These are phyloP conservation scores for Plagodis pulveraria DNA, from an alignment of 2,888 invertebrate genomes.

Conservation along the genomic window DNA sequence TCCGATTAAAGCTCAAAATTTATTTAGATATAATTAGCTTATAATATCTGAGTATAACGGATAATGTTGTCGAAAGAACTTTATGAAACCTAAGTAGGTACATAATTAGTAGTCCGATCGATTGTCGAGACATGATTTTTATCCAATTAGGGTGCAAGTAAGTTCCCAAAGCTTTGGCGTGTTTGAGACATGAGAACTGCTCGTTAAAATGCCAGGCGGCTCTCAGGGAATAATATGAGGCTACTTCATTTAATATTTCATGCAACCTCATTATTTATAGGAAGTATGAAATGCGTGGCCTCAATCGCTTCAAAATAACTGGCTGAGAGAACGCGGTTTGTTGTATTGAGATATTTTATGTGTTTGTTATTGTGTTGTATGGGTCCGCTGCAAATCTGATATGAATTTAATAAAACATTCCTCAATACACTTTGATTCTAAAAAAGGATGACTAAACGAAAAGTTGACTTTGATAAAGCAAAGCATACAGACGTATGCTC, in stretches of 20 bases:
- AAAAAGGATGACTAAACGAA: no score
- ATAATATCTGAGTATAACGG: neutral
- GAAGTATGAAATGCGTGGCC: conserved; percentile 63
- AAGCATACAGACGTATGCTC: no score
- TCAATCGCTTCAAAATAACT: conserved; percentile 60
- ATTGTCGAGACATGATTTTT: conserved; percentile 48
- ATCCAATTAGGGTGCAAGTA: conserved; percentile 63
- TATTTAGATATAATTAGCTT: neutral
- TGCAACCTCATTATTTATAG: conserved; percentile 65
- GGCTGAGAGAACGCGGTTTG: conserved; percentile 12
- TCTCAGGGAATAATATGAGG: conserved; percentile 55
- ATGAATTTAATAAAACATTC: no score
- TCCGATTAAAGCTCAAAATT: neutral
- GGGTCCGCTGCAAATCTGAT: no score
- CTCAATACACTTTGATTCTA: no score
- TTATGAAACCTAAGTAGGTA: no score
- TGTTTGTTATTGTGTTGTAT: no score
- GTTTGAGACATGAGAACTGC: conserved; percentile 55
- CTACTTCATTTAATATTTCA: conserved; percentile 70
- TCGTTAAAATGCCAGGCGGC: conserved; percentile 76
- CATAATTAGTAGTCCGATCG: conserved; percentile 13
- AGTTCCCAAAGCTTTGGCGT: conserved; percentile 52
- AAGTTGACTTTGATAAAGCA: no score
- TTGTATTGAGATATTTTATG: conserved; percentile 9
- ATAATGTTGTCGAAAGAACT: neutral